Base-by-base conservation (phyloP, 2,797 vertebrate genomes). In the Heliangelus exortis region DNA sequence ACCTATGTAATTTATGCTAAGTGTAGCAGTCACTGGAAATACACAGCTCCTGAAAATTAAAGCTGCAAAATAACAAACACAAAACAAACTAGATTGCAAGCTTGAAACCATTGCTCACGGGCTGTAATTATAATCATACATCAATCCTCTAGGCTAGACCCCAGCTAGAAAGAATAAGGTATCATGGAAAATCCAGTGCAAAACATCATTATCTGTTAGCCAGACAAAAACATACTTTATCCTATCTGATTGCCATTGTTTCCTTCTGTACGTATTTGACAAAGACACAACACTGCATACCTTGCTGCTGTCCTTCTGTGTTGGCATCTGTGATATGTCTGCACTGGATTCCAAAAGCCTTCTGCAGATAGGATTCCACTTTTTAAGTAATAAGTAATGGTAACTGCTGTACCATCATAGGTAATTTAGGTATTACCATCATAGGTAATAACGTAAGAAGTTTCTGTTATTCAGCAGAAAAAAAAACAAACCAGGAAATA, bases 1-100 rank as follows among this genome's bases (percentile, higher is more conserved):
- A 96, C 90, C 92, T 95, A 71, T 89, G 67, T 77, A 95, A 95
- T 96, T 95, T 92, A 90, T 87, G 81, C 15, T 48, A 90, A 93
- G 57, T 80, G 45, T 77, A 90, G 72, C 31, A 91, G 63, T 74
- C 75, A 89, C 29, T 90, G 78, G 84, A 92, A 96, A 82, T 53
- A 79, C 48, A 90, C 29, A 84, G 47, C 7, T 45, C 57, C 47
- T 5, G n/a, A 79, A 94, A 95, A 93, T 92, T 92, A 89, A 79
- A 90, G 65, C 65, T 77, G 39, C 41, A 90, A 84, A 92, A 89
- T 68, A 77, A 90, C 75, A 83, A 93, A 95, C 84, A 90, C 72
- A 90, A 87, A 95, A 61, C 36, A 82, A 83, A 71, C 50, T 51
- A 86, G 57, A 82, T 34, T 90, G 50, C 57, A 74, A 85, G 62